Evolutionary conservation across 1,140 invertebrate species (phyloP), one percentile per base, ranked within the genome.

Genomic region (Aradophagus sp.): DNA sequence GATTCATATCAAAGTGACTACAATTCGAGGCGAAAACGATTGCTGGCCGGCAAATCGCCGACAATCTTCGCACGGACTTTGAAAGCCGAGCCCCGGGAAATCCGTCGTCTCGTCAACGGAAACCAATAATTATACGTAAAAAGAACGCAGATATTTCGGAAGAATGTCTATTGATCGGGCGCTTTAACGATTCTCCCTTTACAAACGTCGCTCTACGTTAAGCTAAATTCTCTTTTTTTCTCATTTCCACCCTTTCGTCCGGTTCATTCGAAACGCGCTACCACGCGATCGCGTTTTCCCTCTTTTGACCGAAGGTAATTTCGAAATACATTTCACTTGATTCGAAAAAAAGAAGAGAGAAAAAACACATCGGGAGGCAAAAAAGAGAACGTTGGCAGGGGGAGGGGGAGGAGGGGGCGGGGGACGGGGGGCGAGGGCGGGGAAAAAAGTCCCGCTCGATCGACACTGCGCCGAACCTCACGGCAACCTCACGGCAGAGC

Each of bases 241-340:
- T 72, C 61, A 72, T 65, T 71, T 71, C 68, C 68, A 73, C 58
- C 66, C 59, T 69, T 69, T 74, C 71, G 63, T 68, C 35, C 59
- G 59, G 71, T 73, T 74, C 63, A 65, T 73, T 63, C 59, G 53
- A 73, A 73, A 68, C 71, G 71, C 66, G 65, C 66, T 62, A 67
- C 63, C 62, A 62, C 58, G 50, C 70, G 62, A 73, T 67, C 70
- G 65, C 48, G 55, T 70, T 74, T 74, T 74, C 65, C 59, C 71
- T 58, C 72, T 73, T 70, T 74, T 74, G 67, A 69, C 61, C 72
- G 66, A 70, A 69, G 66, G 72, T 74, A 74, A 69, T 74, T 74
- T 74, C 61, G 66, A 74, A 69, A 69, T 69, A 74, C 62, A 70
- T 61, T 74, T 74, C 65, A 66, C 50, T 66, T 31, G 61, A 61